phyloP scores from a whole-genome alignment of 2,888 invertebrate species.

The Cheilosia scutellata region DNA sequence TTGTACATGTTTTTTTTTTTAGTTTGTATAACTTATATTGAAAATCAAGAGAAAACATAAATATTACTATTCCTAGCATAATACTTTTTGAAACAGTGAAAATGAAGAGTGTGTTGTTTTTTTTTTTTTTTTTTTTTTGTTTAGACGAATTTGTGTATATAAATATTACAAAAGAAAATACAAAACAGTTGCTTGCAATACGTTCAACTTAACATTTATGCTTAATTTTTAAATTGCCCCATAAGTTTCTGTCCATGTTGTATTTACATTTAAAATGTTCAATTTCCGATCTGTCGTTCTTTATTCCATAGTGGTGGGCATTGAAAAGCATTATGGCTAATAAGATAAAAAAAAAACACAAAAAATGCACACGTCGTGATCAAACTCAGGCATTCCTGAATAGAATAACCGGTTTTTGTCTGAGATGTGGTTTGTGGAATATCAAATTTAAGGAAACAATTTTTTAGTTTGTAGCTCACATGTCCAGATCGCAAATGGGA shows the following conservation, averaged over 20 bases:
- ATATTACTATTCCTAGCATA: constrained; percentile 38
- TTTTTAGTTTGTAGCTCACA: too few species aligned
- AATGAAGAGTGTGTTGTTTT: constrained; percentile 31
- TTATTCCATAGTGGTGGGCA: too few species aligned
- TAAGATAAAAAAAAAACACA: too few species aligned
- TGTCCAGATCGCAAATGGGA: too few species aligned
- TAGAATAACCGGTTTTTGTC: too few species aligned
- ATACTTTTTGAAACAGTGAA: constrained; percentile 28
- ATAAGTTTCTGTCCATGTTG: not conserved
- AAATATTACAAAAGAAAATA: constrained; percentile 3
- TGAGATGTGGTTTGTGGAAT: too few species aligned
- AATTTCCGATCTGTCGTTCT: too few species aligned
- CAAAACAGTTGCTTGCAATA: constrained; percentile 13
- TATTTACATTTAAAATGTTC: not conserved
- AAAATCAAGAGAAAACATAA: constrained; percentile 33
- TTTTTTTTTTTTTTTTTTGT: constrained; percentile 7
- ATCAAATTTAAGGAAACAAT: too few species aligned
- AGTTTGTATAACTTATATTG: constrained; percentile 33
- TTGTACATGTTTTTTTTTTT: constrained; percentile 14
- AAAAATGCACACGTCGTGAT: too few species aligned
- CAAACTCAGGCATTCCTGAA: too few species aligned
- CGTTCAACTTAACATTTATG: not conserved
- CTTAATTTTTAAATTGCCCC: not conserved
- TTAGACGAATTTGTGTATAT: constrained; percentile 42
- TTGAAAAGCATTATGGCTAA: too few species aligned